Evolutionary conservation across 2,888 invertebrate species (phyloP), one percentile per base, ranked within the genome.

Genomic region (Synanthedon andrenaeformis): DNA sequence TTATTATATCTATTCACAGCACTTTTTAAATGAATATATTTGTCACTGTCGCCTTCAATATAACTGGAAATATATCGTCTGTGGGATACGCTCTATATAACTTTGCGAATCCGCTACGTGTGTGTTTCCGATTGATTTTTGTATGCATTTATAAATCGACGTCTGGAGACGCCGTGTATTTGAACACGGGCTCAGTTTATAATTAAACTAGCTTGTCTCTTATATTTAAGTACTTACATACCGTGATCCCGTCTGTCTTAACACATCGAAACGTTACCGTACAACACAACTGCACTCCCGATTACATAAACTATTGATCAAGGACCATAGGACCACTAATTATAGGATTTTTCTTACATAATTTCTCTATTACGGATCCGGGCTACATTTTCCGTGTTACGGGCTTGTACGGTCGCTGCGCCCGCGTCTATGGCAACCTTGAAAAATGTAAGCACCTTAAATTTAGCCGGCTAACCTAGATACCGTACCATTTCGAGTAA

Each of bases 391-490:
- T 14, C 45, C 45, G 45, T n/a, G 14, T 45, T 45, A 45, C 45
- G 45, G 45, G 13, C 45, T 14, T 35, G 8, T 49, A 49, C 70
- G 74, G 79, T 23, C 71, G 73, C 79, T 82, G 84, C 82, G 84
- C 83, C 77, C 80, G 84, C 82, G 82, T 69, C 69, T 64, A 53
- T 77, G 70, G 72, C 80, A 84, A 82, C 85, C 85, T 85, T 85
- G 85, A 84, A 82, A 79, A 76, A 67, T 71, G 79, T 81, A 85
- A 85, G 84, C 84, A 86, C 86, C 86, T 86, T 85, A 84, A 85
- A 80, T 84, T 83, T 86, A 86, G 86, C 83, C 84, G 85, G 82
- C 76, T 86, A 86, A 86, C 86, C 86, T 86, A 86, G 83, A 80
- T 86, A 77, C 81, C 74, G 77, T 71, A 74, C 80, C 80, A 75